Conservation (phyloP, 1,140 invertebrate species). For the Chironomus tepperi region DNA sequence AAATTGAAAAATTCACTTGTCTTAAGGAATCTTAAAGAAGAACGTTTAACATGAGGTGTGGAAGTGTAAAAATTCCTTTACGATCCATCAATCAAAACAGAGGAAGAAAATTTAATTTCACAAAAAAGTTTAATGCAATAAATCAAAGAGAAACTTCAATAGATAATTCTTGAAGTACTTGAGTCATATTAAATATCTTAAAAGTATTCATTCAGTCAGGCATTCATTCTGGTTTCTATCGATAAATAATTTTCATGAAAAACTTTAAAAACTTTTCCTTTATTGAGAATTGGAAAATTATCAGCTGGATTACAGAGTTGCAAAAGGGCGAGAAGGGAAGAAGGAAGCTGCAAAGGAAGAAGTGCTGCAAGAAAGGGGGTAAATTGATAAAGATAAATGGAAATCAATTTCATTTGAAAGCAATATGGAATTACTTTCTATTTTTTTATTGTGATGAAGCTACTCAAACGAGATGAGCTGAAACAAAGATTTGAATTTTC, state of each 20-base stretch:
- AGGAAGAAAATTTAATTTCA: neutral
- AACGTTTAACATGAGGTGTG: neutral
- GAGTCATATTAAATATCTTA: no score
- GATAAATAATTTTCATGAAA: no score
- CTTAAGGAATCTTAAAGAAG: neutral
- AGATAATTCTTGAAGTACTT: no score
- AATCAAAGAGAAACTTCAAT: neutral
- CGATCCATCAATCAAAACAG: neutral
- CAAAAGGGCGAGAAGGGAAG: no score
- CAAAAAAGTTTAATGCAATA: neutral
- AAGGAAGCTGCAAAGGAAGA: neutral
- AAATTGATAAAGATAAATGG: constrained; percentile 10
- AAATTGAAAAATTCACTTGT: no score
- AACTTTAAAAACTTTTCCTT: no score
- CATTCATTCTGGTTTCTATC: no score
- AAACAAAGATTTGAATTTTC: constrained; percentile 14
- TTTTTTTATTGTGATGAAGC: neutral
- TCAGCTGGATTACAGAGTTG: neutral
- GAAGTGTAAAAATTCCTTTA: neutral
- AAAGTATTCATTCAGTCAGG: no score
- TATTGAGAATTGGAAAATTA: neutral
- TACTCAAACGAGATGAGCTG: neutral
- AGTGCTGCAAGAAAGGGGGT: neutral
- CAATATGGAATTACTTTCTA: neutral
- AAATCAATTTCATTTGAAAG: constrained; percentile 2